Evolutionary conservation across 2,888 invertebrate species (phyloP).

Genomic region (Drosophila antonietae): DNA sequence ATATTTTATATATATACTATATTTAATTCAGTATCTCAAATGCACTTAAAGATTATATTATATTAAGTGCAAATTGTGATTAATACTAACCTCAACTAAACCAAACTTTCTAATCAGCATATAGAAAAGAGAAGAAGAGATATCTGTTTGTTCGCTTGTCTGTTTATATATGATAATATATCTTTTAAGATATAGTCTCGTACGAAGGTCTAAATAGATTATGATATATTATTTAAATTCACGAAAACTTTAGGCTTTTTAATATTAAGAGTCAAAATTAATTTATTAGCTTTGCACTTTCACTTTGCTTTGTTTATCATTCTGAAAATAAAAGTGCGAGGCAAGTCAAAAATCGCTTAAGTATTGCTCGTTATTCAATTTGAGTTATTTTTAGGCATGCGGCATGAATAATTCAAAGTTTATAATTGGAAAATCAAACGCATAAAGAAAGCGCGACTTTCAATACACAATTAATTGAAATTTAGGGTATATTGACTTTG

Average conservation of each 20-base stretch:
- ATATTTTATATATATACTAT: background rate
- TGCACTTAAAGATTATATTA: conserved; percentile 2
- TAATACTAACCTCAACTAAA: background rate
- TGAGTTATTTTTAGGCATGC: conserved; percentile 1
- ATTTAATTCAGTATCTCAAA: background rate
- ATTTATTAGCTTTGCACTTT: background rate
- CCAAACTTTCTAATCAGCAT: conserved; percentile 2
- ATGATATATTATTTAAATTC: background rate
- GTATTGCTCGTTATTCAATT: background rate
- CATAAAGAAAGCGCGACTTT: conserved; percentile 1
- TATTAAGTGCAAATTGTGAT: background rate
- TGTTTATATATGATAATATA: background rate
- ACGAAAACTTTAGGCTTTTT: background rate
- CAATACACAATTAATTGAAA: background rate
- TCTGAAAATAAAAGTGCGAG: background rate
- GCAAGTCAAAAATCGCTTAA: background rate
- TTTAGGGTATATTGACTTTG: background rate
- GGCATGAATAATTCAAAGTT: conserved; percentile 5
- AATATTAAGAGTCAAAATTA: background rate
- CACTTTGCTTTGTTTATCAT: background rate
- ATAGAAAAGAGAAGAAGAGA: background rate
- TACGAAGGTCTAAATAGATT: background rate
- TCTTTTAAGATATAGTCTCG: background rate
- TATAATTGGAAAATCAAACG: conserved; percentile 6
- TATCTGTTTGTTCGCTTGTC: conserved; percentile 2